Conservation (phyloP, 2,113 vertebrate genomes). For the Cyphotilapia sp. region DNA sequence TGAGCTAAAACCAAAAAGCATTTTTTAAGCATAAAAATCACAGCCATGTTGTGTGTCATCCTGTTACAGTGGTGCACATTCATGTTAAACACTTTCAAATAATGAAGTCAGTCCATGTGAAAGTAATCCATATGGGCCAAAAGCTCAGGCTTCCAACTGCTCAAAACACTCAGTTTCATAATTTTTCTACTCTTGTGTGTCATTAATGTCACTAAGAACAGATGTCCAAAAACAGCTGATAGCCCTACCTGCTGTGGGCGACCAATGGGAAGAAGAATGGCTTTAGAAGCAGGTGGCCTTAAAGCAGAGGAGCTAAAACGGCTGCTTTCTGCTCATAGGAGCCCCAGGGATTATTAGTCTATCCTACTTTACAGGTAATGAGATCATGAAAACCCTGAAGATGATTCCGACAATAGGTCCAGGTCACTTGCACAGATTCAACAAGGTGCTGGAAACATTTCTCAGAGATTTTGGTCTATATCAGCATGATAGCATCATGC, state of each 20-base stretch:
- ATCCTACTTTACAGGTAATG: not conserved
- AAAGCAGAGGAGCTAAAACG: not conserved
- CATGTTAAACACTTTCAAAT: not conserved
- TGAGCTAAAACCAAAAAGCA: not conserved
- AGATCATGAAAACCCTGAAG: not conserved
- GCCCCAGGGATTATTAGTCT: not conserved
- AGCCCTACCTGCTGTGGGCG: not conserved
- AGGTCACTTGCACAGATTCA: not conserved
- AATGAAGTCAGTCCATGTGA: not conserved
- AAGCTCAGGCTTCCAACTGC: not conserved
- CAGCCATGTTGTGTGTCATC: not conserved
- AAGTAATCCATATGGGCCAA: not conserved
- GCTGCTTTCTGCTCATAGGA: not conserved
- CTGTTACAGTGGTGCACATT: not conserved
- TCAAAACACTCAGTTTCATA: not conserved
- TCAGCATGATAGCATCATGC: not conserved
- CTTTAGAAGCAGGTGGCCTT: not conserved
- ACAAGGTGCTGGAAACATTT: not conserved
- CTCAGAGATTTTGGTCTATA: not conserved
- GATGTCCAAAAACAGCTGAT: not conserved
- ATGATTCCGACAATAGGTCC: not conserved
- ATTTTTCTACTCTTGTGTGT: not conserved
- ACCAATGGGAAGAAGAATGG: not conserved
- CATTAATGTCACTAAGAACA: not conserved
- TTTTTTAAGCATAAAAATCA: not conserved